Evolutionary conservation across 2,113 vertebrate genomes (phyloP), one percentile per base, ranked within the genome.

Genomic region (Trachemys scripta): DNA sequence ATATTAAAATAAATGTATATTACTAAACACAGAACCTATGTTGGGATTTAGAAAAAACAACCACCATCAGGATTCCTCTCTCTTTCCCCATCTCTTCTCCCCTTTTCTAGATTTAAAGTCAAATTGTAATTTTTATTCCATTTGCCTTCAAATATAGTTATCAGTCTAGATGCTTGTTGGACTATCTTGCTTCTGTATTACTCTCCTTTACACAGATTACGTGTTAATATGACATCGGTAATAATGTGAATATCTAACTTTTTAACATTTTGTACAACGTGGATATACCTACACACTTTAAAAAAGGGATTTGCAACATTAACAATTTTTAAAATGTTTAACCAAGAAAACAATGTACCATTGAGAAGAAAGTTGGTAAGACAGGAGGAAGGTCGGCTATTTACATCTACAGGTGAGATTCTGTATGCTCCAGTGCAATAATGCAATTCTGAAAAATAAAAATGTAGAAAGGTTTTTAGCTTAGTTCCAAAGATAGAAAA

Each of bases 351-450:
- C 49, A 91, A 95, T 90, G 98, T 98, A 99, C 99, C 99, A n/a
- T 99, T 99, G n/a, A 99, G 98, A 65, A 99, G 99, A 87, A 99
- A 99, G 98, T 99, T 99, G 31, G 99, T 99, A 95, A 99, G 98
- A 97, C 99, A 99, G 65, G 99, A 99, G 2, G 99, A 99, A n/a
- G 99, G 99, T 88, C 99, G 98, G 95, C 99, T 99, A 97, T 99
- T 99, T 72, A 99, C 99, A 88, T 99, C 99, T 53, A 99, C 99
- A 2, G 99, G 99, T 76, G 99, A 99, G 96, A 99, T 99, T 90
- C 99, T 99, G 95, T 99, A 99, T 0, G 99, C 99, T 93, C 99
- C 99, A 8, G 99, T 99, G 95, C 99, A 99, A 96, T 99, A 99
- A 96, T 99, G 99, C 65, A 99, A 96, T 90, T 99, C 99, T 99